Evolutionary conservation across 2,888 invertebrate species (phyloP), one percentile per base, ranked within the genome.

Genomic region (Bombylius discolor): DNA sequence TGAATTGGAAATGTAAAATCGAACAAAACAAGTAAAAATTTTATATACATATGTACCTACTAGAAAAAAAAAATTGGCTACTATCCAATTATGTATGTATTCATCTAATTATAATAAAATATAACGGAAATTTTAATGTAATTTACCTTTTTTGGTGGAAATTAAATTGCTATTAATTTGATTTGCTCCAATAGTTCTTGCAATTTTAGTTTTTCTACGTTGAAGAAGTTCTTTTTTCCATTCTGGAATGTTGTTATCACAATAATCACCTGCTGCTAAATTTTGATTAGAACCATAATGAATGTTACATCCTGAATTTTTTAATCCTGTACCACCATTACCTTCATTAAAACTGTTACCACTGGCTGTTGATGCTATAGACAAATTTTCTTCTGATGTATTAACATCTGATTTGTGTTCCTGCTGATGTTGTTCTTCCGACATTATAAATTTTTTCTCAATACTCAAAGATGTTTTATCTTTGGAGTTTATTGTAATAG

Each of bases 181-280:
- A 56, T 58, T 58, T 31, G 58, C 60, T 56, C 63, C 65, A 61
- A 64, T 61, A 47, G 70, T 72, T 61, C 71, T 71, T 55, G 71
- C 66, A 58, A 74, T 69, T 65, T 71, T 70, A 34, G 66, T 66
- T 62, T 72, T 71, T 59, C 86, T 81, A 51, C 87, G 79, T 71
- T 85, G 82, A 72, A 89, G 85, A 72, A 89, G 79, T 76, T 89
- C 89, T 68, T 84, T 82, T 75, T 89, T 89, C 89, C 89, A 89
- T 72, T 87, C 87, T 60, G 89, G 89, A 70, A 87, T 71, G 60
- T 68, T 48, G 7, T 55, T 51, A 45, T 45, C 14, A 14, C 11
- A 4, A 36, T 36, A 7, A 36, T 8, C 8, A 36, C 34, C 34
- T 42, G 11, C 12, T 11, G 39, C 8, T 11, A 11, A 42, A 42